Evolutionary conservation across 1,140 invertebrate species (phyloP), one percentile per base, ranked within the genome.

Genomic region (Zaprionus capensis): DNA sequence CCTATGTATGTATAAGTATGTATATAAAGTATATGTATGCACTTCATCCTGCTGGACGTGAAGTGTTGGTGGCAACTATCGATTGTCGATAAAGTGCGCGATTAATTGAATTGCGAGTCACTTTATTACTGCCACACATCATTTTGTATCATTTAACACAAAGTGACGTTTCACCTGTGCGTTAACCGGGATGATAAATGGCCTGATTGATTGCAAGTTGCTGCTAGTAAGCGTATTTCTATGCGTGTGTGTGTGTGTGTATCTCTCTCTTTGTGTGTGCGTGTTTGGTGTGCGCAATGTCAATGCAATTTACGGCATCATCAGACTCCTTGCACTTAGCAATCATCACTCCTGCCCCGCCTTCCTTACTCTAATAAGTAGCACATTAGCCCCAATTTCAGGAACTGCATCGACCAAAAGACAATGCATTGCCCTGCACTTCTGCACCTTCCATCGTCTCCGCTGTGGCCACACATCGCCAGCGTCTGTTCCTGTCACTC

Each of bases 271-370:
- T 7, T 9, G 1, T 46, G 15, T 46, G 38, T 61, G 58, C 14
- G n/a, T 38, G 24, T 28, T 5, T 12, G 56, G 34, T 51, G 49
- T 57, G 51, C 36, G 24, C 9, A 56, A 73, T 64, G 58, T 31
- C 71, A 64, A 68, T 78, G 71, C 80, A 44, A 82, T 79, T 79
- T 76, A 57, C 74, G 58, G 76, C 20, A 62, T 53, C 55, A 55
- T 78, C 70, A 71, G 64, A 71, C 65, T 64, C 9, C 65, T 65
- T 62, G 57, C 71, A 63, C 76, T 68, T 51, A 78, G 65, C 61
- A 69, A 62, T 34, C 24, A 51, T 15, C 15, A 11, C 59, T 6
- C 34, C 20, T 2, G 6, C 9, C 1, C 14, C 20, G 36, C 22
- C 24, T 17, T 9, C 58, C 28, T 14, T 24, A 44, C 63, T 49